Percentiles rank a stretch among this genome's conserved stretches.
Conservation (phyloP, 1,140 invertebrate species). For the Drosophila dunni region DNA sequence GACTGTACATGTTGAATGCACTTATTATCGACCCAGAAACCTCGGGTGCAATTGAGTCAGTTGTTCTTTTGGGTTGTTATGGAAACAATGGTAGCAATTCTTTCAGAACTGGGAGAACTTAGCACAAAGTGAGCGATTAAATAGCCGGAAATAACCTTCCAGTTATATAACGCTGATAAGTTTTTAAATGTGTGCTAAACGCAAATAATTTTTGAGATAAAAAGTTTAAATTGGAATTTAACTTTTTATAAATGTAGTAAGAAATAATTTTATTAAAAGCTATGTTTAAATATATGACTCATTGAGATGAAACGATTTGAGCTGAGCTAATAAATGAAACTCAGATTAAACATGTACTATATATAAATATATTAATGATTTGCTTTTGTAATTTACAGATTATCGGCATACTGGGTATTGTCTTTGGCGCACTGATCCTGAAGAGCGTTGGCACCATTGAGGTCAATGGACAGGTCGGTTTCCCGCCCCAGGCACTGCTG, state of each 20-base stretch:
- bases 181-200: too few species aligned
- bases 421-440: constrained; percentile 86
- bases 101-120: neutral
- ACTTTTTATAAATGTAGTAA: too few species aligned
- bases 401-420: constrained; percentile 87
- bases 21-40: constrained; percentile 1
- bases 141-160: neutral
- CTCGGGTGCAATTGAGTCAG: neutral
- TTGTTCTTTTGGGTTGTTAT: neutral
- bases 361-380: too few species aligned
- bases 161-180: neutral
- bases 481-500: constrained; percentile 85
- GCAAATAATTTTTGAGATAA: too few species aligned
- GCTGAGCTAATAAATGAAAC: too few species aligned
- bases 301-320: too few species aligned
- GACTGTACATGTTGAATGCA: constrained; percentile 8
- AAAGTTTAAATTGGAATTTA: neutral
- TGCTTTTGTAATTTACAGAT: constrained; percentile 84
- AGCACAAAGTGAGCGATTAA: neutral
- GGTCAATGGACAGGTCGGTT: constrained; percentile 85
- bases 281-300: too few species aligned
- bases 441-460: constrained; percentile 85
- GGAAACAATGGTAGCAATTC: neutral
- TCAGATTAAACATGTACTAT: constrained; percentile 85
- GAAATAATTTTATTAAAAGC: too few species aligned